Base-by-base conservation (phyloP, 1,140 invertebrate genomes). In the Bacillus rossius region DNA sequence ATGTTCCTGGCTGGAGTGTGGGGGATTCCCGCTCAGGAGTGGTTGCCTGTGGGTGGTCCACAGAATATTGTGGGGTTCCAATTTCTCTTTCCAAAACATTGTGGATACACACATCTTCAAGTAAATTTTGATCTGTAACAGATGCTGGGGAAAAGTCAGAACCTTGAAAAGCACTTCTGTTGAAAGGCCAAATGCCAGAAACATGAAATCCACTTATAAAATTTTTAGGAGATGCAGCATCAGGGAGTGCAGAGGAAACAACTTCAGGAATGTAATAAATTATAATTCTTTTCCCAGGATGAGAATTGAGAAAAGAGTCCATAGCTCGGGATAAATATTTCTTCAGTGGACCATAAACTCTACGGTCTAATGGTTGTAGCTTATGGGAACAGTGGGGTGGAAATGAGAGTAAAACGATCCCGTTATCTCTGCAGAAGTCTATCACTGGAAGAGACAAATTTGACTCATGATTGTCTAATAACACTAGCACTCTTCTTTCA, bases 291-390 rank as follows among this genome's bases (percentile, higher is more conserved):
- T 62, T 62, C 37, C 68, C 75, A 75, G 17, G 29, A 34, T 59
- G 62, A 38, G 45, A 57, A 49, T 23, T 26, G 26, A 37, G 61
- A 23, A 55, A 60, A 59, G 50, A 47, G 56, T 50, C 59, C 59
- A 14, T 63, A 17, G 22, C 64, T 58, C 48, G 65, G 69, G 13
- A 71, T 48, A 51, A 69, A 66, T 48, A 60, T 22, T 4, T 23
- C 23, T 79, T 77, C 10, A 80, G 70, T 37, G 75, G 69, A 0
- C 67, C 66, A 70, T 67, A 79, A 42, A 77, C 69, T 51, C 64
- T 55, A 14, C 72, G 64, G 64, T 79, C 76, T 2, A 80, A 61
- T 10, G 77, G 77, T 57, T 79, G 77, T 51, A 79, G 64, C 62
- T 71, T 73, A 65, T 78, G 70, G 38, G 69, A 72, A 19, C 65